Evolutionary conservation across 2,888 invertebrate species (phyloP).

Genomic region (Barypeithes pellucidus): DNA sequence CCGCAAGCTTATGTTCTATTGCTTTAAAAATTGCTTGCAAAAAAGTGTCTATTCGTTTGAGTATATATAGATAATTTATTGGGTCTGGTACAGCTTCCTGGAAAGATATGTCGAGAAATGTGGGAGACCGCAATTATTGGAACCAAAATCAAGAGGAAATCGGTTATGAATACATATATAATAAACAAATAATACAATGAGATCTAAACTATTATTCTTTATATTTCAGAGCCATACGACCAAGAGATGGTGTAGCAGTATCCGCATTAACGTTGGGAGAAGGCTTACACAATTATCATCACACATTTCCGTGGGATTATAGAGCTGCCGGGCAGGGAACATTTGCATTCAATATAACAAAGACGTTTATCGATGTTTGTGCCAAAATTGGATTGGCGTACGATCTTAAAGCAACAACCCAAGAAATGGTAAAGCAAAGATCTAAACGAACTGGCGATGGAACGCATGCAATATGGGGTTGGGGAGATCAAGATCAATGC

Average conservation of each 20-base stretch:
- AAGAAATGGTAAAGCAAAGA: constrained; percentile 79
- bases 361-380: constrained; percentile 85
- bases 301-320: constrained; percentile 81
- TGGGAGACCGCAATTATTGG: too few species aligned
- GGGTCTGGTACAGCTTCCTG: too few species aligned
- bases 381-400: constrained; percentile 90
- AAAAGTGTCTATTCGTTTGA: too few species aligned
- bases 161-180: too few species aligned
- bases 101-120: too few species aligned
- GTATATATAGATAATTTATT: too few species aligned
- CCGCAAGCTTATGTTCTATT: too few species aligned
- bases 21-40: too few species aligned
- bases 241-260: constrained; percentile 81
- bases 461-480: constrained; percentile 80
- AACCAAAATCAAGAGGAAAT: too few species aligned
- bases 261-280: constrained; percentile 81
- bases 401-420: constrained; percentile 86
- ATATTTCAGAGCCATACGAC: constrained; percentile 75
- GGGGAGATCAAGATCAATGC: constrained; percentile 81
- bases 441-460: constrained; percentile 71
- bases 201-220: too few species aligned
- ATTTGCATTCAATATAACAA: constrained; percentile 79
- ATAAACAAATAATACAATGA: too few species aligned
- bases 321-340: constrained; percentile 78
- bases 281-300: constrained; percentile 92